phyloP scores from a whole-genome alignment of 2,113 vertebrate genomes.

The Oncorhynchus clarkii region DNA sequence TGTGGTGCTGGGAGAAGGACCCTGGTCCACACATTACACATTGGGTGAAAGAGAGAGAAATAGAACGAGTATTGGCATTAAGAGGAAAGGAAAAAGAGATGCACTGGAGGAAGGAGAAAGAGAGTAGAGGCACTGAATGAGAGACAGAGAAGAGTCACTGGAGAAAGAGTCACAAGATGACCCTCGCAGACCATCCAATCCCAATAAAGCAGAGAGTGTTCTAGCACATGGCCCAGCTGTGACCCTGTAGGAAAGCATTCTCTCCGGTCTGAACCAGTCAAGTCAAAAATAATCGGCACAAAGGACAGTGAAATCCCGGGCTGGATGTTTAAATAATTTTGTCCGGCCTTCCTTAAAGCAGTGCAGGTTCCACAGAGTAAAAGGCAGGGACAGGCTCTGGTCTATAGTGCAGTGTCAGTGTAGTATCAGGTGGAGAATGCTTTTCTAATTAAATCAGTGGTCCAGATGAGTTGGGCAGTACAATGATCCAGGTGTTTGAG shows the following conservation, averaged over 20 bases:
- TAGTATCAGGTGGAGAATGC: too few relatives aligned
- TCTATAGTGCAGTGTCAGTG: too few relatives aligned
- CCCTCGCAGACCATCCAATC: background rate
- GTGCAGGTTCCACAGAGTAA: too few relatives aligned
- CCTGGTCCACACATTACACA: background rate
- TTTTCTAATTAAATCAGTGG: too few relatives aligned
- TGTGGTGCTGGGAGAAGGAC: background rate
- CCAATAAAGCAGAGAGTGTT: background rate
- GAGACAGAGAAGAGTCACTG: slow-evolving; percentile 13
- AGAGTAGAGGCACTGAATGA: slow-evolving; percentile 9
- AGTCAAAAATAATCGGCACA: slow-evolving; percentile 14
- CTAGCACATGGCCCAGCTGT: slow-evolving; percentile 42
- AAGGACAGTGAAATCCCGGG: too few relatives aligned
- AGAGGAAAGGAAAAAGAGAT: background rate
- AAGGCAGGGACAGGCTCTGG: too few relatives aligned
- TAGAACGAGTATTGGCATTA: background rate
- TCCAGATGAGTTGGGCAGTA: background rate
- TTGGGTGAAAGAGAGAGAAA: background rate
- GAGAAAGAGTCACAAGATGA: slow-evolving; percentile 29
- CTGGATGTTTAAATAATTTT: too few relatives aligned
- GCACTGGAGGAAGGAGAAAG: background rate
- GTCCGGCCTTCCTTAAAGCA: too few relatives aligned
- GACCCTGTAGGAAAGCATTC: slow-evolving; percentile 27
- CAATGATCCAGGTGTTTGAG: background rate
- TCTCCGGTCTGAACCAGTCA: slow-evolving; percentile 25